Evolutionary conservation across 2,113 vertebrate genomes (phyloP), one percentile per base, ranked within the genome.

Genomic region (Lepisosteus oculatus): DNA sequence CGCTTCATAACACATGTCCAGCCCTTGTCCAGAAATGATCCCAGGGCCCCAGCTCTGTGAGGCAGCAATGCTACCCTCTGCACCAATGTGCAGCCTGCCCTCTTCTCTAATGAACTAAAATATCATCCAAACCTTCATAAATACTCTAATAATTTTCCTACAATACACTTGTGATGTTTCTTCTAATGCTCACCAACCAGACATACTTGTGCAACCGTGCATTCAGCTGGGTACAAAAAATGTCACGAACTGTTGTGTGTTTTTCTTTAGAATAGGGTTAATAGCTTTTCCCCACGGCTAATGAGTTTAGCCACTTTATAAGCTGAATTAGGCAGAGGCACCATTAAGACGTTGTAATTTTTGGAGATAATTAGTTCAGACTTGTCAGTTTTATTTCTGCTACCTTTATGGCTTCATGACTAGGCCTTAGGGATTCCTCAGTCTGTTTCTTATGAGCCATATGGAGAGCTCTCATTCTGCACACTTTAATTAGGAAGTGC

Each of bases 261-360:
- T 68, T 71, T 68, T 73, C 61, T 77, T 76, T 66, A 72, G 57
- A 72, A 67, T 45, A 70, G 73, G 71, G 77, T 77, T 70, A 81
- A 76, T 77, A 69, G 73, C 75, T 45, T 76, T 61, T 69, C 67
- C 57, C 71, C 62, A 55, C 72, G 79, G 71, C 77, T 78, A 69
- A 73, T 80, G 84, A 88, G 84, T 77, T 72, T 70, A 76, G 77
- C 85, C 78, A 79, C 77, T 64, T 76, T 80, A 77, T 72, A 78
- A 83, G 85, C 74, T 70, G 77, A 84, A 84, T 54, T 61, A 68
- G 57, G 66, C 57, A 41, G 59, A 63, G 45, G 41, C 61, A 15
- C 64, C 88, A 91, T 91, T 91, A 90, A 88, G 85, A 90, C 80
- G 87, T 84, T 87, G 85, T 91, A 91, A 92, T 91, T 92, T 29